Evolutionary conservation across 2,888 invertebrate species (phyloP).

Genomic region (Cantharis rustica): DNA sequence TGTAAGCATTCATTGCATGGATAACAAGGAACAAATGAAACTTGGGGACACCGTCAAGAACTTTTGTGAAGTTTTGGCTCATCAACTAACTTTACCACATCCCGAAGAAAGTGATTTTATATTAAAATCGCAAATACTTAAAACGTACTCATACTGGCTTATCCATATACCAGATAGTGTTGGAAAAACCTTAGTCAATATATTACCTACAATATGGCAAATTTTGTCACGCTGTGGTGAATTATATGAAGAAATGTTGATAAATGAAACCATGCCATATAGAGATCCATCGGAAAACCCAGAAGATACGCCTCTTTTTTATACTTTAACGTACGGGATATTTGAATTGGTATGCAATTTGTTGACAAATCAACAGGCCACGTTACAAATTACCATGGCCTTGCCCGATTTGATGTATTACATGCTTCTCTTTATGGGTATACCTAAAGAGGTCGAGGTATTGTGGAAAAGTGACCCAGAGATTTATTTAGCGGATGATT

Average conservation of each 20-base stretch:
- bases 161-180: constrained; percentile 21
- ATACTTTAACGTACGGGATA: constrained; percentile 23
- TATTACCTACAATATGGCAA: constrained; percentile 32
- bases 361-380: constrained; percentile 15
- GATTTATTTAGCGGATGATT: constrained; percentile 12
- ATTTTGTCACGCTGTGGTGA: constrained; percentile 28
- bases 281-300: constrained; percentile 24
- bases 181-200: constrained; percentile 16
- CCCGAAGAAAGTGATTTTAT: constrained; percentile 30
- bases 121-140: constrained; percentile 29
- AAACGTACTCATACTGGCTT: constrained; percentile 20
- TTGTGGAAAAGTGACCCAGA: constrained; percentile 27
- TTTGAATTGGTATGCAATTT: constrained; percentile 26
- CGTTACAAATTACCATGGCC: constrained; percentile 15
- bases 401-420: constrained; percentile 31
- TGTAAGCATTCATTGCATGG: background rate
- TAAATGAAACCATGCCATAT: constrained; percentile 20
- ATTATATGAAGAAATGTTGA: constrained; percentile 29
- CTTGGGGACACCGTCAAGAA: background rate
- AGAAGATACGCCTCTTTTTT: constrained; percentile 21
- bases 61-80: constrained; percentile 26
- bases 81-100: constrained; percentile 30
- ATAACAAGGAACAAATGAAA: constrained; percentile 1
- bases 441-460: constrained; percentile 26
- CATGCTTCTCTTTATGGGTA: constrained; percentile 31